Conservation (phyloP, 2,797 vertebrate genomes). For the Helostoma temminkii region DNA sequence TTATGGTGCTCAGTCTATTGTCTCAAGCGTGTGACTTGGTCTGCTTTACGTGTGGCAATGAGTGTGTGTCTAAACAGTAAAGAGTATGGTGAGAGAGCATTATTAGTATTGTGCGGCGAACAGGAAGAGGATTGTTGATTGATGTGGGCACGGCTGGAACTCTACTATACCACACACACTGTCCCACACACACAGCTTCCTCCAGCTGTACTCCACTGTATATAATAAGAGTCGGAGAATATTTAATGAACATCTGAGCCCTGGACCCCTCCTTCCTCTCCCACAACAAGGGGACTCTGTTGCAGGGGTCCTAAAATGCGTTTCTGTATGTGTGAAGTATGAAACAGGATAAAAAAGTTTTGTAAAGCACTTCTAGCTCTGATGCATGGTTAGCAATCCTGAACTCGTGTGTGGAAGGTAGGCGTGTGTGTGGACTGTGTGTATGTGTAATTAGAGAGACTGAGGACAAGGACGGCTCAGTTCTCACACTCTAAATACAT, state of each 20-base stretch:
- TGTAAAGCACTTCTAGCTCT: conserved; percentile 44
- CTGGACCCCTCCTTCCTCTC: conserved; percentile 43
- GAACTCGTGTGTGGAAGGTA: conserved; percentile 37
- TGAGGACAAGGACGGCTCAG: conserved; percentile 45
- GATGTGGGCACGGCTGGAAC: conserved; percentile 70
- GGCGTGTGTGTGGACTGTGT: conserved; percentile 26
- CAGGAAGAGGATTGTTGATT: conserved; percentile 67
- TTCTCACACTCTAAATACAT: conserved; percentile 72
- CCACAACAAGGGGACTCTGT: conserved; percentile 51
- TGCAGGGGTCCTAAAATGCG: conserved; percentile 36
- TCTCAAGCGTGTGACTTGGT: conserved; percentile 27
- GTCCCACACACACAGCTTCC: conserved; percentile 14
- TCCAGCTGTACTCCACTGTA: conserved; percentile 40
- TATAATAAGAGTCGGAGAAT: conserved; percentile 50
- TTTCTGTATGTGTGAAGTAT: conserved; percentile 40
- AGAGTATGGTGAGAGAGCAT: conserved; percentile 53
- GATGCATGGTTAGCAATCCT: conserved; percentile 25
- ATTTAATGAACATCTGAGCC: conserved; percentile 51
- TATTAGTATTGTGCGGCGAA: conserved; percentile 62
- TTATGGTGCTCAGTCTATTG: too few species aligned
- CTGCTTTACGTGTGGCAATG: not conserved
- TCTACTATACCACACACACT: conserved; percentile 36
- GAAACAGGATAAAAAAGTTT: conserved; percentile 10
- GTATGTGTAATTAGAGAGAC: conserved; percentile 67
- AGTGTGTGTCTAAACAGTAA: conserved; percentile 33